These are phyloP conservation scores for Columba livia DNA, from an alignment of 2,113 vertebrate genomes.

Conservation along the genomic window DNA sequence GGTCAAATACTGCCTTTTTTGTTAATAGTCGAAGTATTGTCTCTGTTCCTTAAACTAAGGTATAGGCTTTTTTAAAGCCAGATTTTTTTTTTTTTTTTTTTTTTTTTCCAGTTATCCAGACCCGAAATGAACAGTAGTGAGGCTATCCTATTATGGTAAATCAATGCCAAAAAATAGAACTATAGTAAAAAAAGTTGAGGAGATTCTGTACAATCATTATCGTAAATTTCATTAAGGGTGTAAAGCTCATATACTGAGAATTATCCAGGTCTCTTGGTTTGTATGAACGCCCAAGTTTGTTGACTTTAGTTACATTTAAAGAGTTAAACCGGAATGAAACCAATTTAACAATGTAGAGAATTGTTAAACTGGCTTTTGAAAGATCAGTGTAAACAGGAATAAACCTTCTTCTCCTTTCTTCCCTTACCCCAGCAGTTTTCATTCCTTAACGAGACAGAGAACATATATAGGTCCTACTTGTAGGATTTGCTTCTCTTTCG, in stretches of 20 bases:
- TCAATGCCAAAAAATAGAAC: background rate
- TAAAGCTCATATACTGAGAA: background rate
- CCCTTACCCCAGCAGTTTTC: slow-evolving; percentile 15
- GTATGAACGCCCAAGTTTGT: background rate
- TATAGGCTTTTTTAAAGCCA: background rate
- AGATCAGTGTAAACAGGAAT: slow-evolving; percentile 11
- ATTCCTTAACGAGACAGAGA: slow-evolving; percentile 31
- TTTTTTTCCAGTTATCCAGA: background rate
- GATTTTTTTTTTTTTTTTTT: too few relatives aligned
- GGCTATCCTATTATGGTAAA: background rate
- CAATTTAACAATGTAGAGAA: background rate
- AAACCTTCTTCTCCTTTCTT: slow-evolving; percentile 13
- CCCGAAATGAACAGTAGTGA: background rate
- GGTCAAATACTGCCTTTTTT: background rate
- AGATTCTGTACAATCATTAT: background rate
- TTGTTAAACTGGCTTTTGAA: background rate
- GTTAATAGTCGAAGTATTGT: background rate
- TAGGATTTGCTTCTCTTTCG: slow-evolving; percentile 28
- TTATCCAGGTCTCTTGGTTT: background rate
- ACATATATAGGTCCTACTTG: background rate
- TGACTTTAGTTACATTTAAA: background rate
- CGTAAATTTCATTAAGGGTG: background rate
- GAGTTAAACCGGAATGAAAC: background rate
- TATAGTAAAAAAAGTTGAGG: background rate
- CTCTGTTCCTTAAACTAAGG: background rate